phyloP scores from a whole-genome alignment of 2,888 invertebrate genomes.

The Helleia helle region DNA sequence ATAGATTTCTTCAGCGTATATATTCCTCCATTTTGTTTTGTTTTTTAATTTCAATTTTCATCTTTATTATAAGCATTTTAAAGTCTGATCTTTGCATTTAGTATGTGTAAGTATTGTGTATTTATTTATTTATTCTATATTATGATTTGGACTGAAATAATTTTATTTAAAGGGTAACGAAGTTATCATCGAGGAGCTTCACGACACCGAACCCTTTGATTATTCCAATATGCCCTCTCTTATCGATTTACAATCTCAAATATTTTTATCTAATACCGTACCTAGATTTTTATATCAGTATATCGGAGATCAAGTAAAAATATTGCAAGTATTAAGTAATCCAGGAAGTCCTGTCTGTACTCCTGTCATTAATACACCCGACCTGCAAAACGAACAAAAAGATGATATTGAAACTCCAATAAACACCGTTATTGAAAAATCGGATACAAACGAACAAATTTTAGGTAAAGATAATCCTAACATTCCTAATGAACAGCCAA shows the following conservation, averaged over 20 bases:
- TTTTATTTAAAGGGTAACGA: constrained; percentile 72
- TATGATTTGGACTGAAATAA: constrained; percentile 58
- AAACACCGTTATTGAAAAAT: constrained; percentile 6
- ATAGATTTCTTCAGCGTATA: no score
- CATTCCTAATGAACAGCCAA: constrained; percentile 7
- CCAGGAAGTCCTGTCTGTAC: constrained; percentile 36
- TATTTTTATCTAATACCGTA: constrained; percentile 55
- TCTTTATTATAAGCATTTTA: constrained; percentile 12
- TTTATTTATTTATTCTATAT: constrained; percentile 25
- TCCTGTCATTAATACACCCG: not conserved
- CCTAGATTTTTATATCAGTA: constrained; percentile 64
- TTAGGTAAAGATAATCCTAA: constrained; percentile 12
- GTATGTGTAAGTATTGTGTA: constrained; percentile 30
- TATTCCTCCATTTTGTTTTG: no score
- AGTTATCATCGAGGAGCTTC: constrained; percentile 68
- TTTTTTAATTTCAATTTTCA: no score
- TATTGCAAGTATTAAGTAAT: constrained; percentile 57
- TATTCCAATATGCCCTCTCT: constrained; percentile 64
- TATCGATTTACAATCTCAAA: constrained; percentile 44
- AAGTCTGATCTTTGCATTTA: constrained; percentile 65
- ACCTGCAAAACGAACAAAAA: not conserved
- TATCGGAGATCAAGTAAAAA: constrained; percentile 57
- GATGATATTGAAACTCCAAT: constrained; percentile 8
- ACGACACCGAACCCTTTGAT: constrained; percentile 59
- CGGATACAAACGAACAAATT: constrained; percentile 2